Percentiles rank a stretch among this genome's conserved stretches.
phyloP scores from a whole-genome alignment of 2,113 vertebrate genomes.

The Gadus macrocephalus region DNA sequence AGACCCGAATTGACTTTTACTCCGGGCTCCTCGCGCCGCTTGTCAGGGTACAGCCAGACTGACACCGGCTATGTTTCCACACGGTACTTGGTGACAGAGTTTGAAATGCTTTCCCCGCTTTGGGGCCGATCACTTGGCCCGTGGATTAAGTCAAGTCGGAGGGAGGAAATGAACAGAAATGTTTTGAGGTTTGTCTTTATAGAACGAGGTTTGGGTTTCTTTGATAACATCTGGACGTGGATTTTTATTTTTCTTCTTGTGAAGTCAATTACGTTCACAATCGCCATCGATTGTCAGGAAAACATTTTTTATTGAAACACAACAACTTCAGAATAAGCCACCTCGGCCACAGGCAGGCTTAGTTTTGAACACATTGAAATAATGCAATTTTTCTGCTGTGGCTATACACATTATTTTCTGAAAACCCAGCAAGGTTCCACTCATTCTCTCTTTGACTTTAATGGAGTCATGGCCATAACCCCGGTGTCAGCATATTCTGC shows the following conservation, averaged over 20 bases:
- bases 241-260: too few relatives aligned
- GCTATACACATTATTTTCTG: slow-evolving; percentile 38
- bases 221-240: too few relatives aligned
- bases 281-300: slow-evolving; percentile 11
- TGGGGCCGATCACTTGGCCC: slow-evolving; percentile 42
- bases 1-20: slow-evolving; percentile 41
- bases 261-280: too few relatives aligned
- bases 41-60: slow-evolving; percentile 57
- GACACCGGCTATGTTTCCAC: slow-evolving; percentile 28
- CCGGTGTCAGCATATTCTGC: slow-evolving; percentile 40
- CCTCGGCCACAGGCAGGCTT: too few relatives aligned
- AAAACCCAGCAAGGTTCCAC: slow-evolving; percentile 33
- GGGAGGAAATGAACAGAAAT: slow-evolving; percentile 27
- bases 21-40: slow-evolving; percentile 32
- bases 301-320: neutral
- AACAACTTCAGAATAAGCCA: neutral
- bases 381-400: slow-evolving; percentile 18
- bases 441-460: slow-evolving; percentile 36
- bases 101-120: slow-evolving; percentile 37
- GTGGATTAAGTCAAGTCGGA: slow-evolving; percentile 33
- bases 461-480: slow-evolving; percentile 33
- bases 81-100: slow-evolving; percentile 16
- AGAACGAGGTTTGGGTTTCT: slow-evolving; percentile 20
- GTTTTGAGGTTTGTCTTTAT: slow-evolving; percentile 12
- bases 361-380: slow-evolving; percentile 35